Conservation (phyloP, 2,797 vertebrate genomes). For the Todus mexicanus region DNA sequence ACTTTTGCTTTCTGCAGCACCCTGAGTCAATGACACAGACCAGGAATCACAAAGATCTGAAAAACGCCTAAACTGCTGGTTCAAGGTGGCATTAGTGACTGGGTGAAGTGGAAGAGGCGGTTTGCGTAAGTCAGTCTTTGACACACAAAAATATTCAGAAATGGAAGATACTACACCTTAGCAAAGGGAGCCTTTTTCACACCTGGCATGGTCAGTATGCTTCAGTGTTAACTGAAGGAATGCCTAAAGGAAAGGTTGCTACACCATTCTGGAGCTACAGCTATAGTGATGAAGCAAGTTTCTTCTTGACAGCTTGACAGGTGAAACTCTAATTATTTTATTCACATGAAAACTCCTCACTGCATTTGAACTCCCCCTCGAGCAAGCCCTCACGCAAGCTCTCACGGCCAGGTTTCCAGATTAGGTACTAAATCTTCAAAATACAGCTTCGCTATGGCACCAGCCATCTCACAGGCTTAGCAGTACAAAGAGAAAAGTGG, state of each 20-base stretch:
- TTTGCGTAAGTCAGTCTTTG: accelerated
- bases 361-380: neutral
- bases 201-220: neutral
- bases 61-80: neutral
- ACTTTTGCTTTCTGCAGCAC: neutral
- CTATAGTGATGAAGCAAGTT: neutral
- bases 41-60: neutral
- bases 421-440: neutral
- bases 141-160: neutral
- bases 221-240: neutral
- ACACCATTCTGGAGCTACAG: neutral
- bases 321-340: neutral
- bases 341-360: neutral
- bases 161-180: neutral
- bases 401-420: neutral
- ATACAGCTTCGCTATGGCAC: neutral
- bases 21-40: neutral
- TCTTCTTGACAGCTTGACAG: neutral
- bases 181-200: neutral
- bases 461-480: neutral
- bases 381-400: accelerated
- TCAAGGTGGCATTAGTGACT: neutral
- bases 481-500: neutral
- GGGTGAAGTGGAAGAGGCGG: neutral
- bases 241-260: neutral